Evolutionary conservation across 2,797 vertebrate species (phyloP), one percentile per base, ranked within the genome.

Genomic region (Cephalopachus bancanus): DNA sequence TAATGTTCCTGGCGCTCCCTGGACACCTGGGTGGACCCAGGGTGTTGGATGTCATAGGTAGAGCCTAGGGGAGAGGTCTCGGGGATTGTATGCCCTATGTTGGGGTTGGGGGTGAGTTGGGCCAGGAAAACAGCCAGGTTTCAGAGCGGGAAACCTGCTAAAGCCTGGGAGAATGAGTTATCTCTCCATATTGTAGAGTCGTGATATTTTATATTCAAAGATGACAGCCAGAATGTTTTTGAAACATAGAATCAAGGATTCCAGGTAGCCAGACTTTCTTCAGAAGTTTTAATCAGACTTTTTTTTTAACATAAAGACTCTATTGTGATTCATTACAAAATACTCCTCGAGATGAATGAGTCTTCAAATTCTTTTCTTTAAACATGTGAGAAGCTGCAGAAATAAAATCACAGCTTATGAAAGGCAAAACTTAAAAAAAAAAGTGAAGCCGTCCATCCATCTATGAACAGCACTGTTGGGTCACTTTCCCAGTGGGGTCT

Each of bases 401-500:
- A 85, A 57, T 33, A 84, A 49, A 69, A 49, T 44, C 51, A 5
- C 10, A 59, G 26, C 22, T 12, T 65, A 37, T 14, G 1, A 87
- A 81, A 59, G 9, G 57, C 33, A 86, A 72, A 60, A 12, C 44
- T 62, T 12, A 87, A 20, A 30, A 19, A 30, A 19, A 37, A 49
- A 12, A 6, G 16, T 12, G 7, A 37, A 75, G 37, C 15, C 8
- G 4, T 0, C 17, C 5, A 7, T 0, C 3, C 37, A 55, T 20
- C 26, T n/a, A 10, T 0, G 0, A 7, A 12, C 2, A 19, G 26
- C 51, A 26, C 3, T 0, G 65, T 19, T 69, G 8, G 30, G 16
- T 69, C 44, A 44, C 44, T 44, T 4, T 44, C 44, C 44, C 44
- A 44, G 44, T 7, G 44, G 44, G 44, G 44, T 44, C 44, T 44